These are phyloP conservation scores for Vollenhovia emeryi DNA, from an alignment of 1,140 invertebrate genomes.

Conservation along the genomic window DNA sequence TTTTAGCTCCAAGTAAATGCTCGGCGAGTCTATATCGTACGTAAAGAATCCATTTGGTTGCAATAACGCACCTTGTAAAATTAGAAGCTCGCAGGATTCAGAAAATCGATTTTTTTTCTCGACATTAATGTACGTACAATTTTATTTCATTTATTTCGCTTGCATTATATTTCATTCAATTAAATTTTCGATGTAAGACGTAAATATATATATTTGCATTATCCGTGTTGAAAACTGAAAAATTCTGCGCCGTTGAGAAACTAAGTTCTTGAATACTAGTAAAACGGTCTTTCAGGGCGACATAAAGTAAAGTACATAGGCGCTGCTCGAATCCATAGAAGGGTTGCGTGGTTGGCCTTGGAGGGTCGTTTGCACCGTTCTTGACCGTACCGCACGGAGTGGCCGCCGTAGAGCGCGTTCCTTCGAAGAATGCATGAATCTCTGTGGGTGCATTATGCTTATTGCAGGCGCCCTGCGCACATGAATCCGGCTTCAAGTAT, in stretches of 20 bases:
- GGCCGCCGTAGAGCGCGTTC: slow-evolving; percentile 43
- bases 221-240: slow-evolving; percentile 5
- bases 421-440: slow-evolving; percentile 74
- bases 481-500: background rate
- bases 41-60: background rate
- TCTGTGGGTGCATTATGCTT: slow-evolving; percentile 62
- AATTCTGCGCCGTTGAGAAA: background rate
- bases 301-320: slow-evolving; percentile 68
- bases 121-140: background rate
- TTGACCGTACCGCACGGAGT: slow-evolving; percentile 59
- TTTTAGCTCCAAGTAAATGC: background rate
- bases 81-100: background rate
- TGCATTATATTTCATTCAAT: background rate
- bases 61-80: background rate
- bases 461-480: slow-evolving; percentile 34
- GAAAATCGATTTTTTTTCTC: background rate
- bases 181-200: background rate
- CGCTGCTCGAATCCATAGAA: slow-evolving; percentile 65
- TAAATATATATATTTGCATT: slow-evolving; percentile 9
- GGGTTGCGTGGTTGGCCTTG: slow-evolving; percentile 82
- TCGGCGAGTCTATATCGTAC: background rate
- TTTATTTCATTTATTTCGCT: background rate
- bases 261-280: slow-evolving; percentile 20
- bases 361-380: slow-evolving; percentile 79
- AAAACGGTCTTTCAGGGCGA: slow-evolving; percentile 61